A percentile compares a stretch with the other conserved stretches of the same genome.
Evolutionary conservation across 64 coral and sea anemone species (phyloP).

Genomic region (Platygyra sinensis): DNA sequence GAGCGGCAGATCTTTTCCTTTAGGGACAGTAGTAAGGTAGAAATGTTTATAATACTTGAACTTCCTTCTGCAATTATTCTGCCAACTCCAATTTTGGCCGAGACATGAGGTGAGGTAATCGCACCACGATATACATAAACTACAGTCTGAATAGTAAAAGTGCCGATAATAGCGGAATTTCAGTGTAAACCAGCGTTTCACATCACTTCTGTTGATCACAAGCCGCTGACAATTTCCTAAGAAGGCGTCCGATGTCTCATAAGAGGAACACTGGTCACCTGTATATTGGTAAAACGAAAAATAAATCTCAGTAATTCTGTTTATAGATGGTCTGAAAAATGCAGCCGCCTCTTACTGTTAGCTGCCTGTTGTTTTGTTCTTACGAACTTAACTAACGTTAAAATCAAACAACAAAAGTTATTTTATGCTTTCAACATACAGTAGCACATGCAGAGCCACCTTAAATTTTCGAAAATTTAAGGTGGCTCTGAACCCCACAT

Average conservation of each 20-base stretch:
- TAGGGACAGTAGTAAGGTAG: background rate
- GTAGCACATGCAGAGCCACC: too few relatives aligned
- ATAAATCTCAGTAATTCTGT: background rate
- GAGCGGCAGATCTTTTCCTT: background rate
- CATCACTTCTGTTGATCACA: background rate
- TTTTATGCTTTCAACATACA: too few relatives aligned
- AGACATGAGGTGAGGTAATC: background rate
- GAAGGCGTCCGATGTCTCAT: background rate
- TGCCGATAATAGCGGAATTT: background rate
- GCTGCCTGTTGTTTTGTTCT: too few relatives aligned
- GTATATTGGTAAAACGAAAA: background rate
- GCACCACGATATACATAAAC: background rate
- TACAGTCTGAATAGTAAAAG: background rate
- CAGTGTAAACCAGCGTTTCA: background rate
- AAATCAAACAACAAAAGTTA: too few relatives aligned
- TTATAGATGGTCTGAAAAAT: too few relatives aligned
- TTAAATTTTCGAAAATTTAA: too few relatives aligned
- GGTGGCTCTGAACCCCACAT: too few relatives aligned
- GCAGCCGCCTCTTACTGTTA: too few relatives aligned
- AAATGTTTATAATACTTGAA: background rate
- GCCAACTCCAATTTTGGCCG: background rate
- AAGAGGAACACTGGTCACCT: background rate
- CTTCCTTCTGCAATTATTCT: background rate
- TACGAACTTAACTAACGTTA: too few relatives aligned
- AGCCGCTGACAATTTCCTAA: background rate